Conservation (phyloP, 2,113 vertebrate species). For the Lipotes vexillifer region DNA sequence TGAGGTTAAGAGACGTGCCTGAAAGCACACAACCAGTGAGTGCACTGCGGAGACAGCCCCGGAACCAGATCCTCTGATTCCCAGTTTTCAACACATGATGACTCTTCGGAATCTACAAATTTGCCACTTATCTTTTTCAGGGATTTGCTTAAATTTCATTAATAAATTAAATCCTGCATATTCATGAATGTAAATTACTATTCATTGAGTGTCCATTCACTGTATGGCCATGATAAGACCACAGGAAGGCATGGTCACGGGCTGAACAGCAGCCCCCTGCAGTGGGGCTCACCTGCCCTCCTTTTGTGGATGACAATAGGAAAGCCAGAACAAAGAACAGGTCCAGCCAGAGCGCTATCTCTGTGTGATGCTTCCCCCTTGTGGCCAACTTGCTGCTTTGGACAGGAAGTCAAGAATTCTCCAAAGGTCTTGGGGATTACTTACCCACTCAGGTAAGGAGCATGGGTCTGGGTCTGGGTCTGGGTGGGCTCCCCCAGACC, state of each 20-base stretch:
- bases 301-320: background rate
- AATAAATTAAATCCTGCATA: background rate
- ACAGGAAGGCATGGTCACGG: background rate
- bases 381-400: conserved; percentile 68
- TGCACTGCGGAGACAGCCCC: fast-evolving
- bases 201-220: background rate
- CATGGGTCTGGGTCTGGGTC: background rate
- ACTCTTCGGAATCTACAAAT: background rate
- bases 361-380: conserved; percentile 82
- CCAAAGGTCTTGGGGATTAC: background rate
- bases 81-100: background rate
- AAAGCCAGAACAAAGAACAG: conserved; percentile 67
- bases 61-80: background rate
- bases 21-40: background rate
- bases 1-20: background rate
- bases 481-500: background rate
- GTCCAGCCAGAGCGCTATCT: conserved; percentile 15
- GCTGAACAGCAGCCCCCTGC: background rate
- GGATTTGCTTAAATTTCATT: background rate
- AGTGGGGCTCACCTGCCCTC: conserved; percentile 4
- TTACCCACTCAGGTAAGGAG: background rate
- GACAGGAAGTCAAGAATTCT: background rate
- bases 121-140: background rate
- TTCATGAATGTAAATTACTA: background rate
- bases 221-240: background rate